Evolutionary conservation across 2,797 vertebrate genomes (phyloP).

Genomic region (Trachurus trachurus): DNA sequence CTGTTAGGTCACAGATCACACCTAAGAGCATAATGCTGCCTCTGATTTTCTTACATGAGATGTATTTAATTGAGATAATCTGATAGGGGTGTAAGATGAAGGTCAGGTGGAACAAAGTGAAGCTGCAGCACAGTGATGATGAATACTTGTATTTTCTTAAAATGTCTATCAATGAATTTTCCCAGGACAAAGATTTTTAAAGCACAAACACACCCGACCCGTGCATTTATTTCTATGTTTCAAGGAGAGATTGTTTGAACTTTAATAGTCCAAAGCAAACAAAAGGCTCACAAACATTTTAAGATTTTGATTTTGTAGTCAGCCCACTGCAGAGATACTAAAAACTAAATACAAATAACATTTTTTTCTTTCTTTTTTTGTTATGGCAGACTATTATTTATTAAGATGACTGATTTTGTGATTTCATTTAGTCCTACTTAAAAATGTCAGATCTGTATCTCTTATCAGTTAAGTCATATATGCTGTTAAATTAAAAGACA

Average conservation of each 20-base stretch:
- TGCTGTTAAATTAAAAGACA: neutral
- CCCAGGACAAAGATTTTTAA: neutral
- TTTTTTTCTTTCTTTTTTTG: no score
- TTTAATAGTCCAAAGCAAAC: neutral
- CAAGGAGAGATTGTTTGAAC: neutral
- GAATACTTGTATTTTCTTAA: constrained; percentile 2
- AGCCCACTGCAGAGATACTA: neutral
- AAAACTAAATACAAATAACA: neutral
- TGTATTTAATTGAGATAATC: constrained; percentile 46
- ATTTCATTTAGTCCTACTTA: neutral
- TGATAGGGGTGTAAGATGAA: constrained; percentile 8
- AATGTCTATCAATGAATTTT: neutral
- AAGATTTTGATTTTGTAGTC: neutral
- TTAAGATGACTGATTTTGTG: neutral
- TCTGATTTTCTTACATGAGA: constrained; percentile 47
- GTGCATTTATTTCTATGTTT: neutral
- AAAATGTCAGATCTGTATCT: neutral
- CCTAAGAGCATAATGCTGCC: constrained; percentile 28
- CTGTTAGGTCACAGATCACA: constrained; percentile 59
- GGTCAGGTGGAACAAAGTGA: constrained; percentile 37
- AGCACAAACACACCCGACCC: neutral
- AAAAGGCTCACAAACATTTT: neutral
- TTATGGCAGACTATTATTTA: no score
- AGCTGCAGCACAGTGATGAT: neutral
- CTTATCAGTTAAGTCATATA: neutral